A percentile compares a stretch with the other conserved stretches of the same genome.
phyloP scores from a whole-genome alignment of 2,888 invertebrate genomes.

The Zygothrica quintamaculata region DNA sequence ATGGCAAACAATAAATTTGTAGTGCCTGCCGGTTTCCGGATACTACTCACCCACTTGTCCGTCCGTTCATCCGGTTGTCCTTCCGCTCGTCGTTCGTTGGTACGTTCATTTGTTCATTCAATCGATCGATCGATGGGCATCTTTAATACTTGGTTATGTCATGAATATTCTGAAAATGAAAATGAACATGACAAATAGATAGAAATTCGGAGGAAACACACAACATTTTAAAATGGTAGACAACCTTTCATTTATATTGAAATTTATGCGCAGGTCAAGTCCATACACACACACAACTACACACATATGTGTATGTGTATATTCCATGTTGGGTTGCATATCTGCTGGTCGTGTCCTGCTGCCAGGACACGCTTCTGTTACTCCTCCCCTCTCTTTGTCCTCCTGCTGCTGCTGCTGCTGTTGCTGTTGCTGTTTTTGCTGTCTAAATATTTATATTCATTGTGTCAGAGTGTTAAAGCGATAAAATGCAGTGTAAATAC shows the following conservation, averaged over 20 bases:
- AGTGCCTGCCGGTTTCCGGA: constrained; percentile 32
- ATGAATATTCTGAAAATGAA: constrained; percentile 10
- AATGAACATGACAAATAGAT: constrained; percentile 42
- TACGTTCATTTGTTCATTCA: too few species aligned
- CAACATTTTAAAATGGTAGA: constrained; percentile 41
- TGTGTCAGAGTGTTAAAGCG: constrained; percentile 80
- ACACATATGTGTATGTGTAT: constrained; percentile 8
- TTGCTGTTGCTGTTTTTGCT: constrained; percentile 75
- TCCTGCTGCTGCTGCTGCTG: constrained; percentile 32
- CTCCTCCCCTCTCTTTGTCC: too few species aligned
- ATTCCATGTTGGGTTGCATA: constrained; percentile 32
- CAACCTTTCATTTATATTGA: constrained; percentile 74
- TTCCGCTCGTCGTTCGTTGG: background rate
- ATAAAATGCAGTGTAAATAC: constrained; percentile 80
- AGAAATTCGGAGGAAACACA: constrained; percentile 47
- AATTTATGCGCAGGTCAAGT: constrained; percentile 76
- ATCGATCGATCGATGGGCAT: constrained; percentile 38
- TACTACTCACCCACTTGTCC: constrained; percentile 3
- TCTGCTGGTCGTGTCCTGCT: constrained; percentile 68
- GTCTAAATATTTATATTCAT: constrained; percentile 81
- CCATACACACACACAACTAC: constrained; percentile 35
- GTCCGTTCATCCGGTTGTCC: background rate
- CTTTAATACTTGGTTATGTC: constrained; percentile 41
- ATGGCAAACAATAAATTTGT: constrained; percentile 70
- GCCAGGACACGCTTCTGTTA: constrained; percentile 39